phyloP scores from a whole-genome alignment of 2,888 invertebrate genomes.

The Archips crataeganus region DNA sequence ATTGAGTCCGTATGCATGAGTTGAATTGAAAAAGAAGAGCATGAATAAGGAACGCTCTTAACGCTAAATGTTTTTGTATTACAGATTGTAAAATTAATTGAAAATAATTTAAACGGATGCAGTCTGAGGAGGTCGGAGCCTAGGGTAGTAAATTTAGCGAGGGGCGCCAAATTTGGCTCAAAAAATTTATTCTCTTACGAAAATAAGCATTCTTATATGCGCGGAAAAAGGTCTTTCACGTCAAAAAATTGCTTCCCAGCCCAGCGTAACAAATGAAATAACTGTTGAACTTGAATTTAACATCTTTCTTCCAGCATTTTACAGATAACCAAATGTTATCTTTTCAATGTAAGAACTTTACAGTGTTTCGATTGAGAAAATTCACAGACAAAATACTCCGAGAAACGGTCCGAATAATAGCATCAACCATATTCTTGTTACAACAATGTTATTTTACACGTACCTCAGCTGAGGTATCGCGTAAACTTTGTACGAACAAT shows the following conservation, averaged over 20 bases:
- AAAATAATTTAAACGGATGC: background rate
- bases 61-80: background rate
- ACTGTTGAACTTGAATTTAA: too few species aligned
- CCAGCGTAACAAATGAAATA: too few species aligned
- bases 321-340: too few species aligned
- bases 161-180: too few species aligned
- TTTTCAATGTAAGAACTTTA: too few species aligned
- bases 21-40: background rate
- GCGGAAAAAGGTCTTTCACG: too few species aligned
- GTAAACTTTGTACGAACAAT: conserved; percentile 6
- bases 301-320: background rate
- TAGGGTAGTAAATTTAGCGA: too few species aligned
- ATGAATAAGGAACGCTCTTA: background rate
- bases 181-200: too few species aligned
- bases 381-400: background rate
- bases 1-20: background rate
- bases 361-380: too few species aligned
- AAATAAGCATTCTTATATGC: too few species aligned
- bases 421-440: conserved; percentile 3
- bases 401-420: background rate
- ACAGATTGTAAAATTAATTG: background rate
- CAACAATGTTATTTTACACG: conserved; percentile 22
- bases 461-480: conserved; percentile 1
- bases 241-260: too few species aligned
- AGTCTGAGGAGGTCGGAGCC: too few species aligned